Evolutionary conservation across 2,888 invertebrate genomes (phyloP), one percentile per base, ranked within the genome.

Genomic region (Zeuzera pyrina): DNA sequence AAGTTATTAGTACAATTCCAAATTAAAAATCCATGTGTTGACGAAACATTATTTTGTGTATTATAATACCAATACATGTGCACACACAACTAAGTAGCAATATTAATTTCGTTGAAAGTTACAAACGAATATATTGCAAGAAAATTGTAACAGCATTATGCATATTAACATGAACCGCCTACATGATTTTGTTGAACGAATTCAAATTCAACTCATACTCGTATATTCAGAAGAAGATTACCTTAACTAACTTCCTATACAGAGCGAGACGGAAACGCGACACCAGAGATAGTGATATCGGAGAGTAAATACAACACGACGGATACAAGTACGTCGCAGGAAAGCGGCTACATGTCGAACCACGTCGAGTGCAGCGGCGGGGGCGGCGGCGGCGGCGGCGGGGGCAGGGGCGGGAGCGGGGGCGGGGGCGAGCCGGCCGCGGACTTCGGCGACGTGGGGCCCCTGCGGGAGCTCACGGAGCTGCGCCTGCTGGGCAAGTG

Each of bases 391-490:
- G 33, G 49, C 45, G 13, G 42, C 34, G n/a, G 27, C 5, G 24
- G 38, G 38, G 35, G 23, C 34, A 30, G 39, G n/a, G n/a, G n/a
- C 14, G 30, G 22, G 11, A 27, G n/a, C n/a, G 19, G 21, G 34
- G 38, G 38, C 34, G 26, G 33, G 48, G 14, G 29, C 35, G 34
- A 12, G 30, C 62, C 33, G 52, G 13, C 64, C 34, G 60, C 71
- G 15, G 84, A 84, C 46, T 76, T 79, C 28, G 86, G 79, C 45
- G 81, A 85, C 40, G 67, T 86, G 25, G 84, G 85, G 7, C 79
- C 12, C 25, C 59, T 88, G 40, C 63, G 69, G 2, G 83, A 85
- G 30, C 68, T 85, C 26, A 81, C 84, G 15, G 73, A 78, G 36
- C 67, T 79, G 38, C 63, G 70, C 14, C 71, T 85, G 23, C 66